A percentile compares a stretch with the other conserved stretches of the same genome.
Evolutionary conservation across 2,797 vertebrate species (phyloP).

Genomic region (Lithobates pipiens): DNA sequence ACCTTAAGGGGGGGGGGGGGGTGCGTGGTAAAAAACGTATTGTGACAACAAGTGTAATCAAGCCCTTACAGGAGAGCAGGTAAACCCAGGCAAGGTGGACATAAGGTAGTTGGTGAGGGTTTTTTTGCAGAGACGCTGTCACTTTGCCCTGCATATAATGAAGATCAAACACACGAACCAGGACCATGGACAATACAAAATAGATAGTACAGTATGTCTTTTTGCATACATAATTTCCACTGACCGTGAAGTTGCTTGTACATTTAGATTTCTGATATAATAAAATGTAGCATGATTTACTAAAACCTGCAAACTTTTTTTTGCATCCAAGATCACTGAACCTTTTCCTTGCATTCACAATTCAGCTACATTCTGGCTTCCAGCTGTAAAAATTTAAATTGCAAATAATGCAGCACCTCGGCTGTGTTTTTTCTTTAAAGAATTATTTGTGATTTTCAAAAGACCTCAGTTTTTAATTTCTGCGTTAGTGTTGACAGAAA

Average conservation of each 20-base stretch:
- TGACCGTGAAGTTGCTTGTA: too few relatives aligned
- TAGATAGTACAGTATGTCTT: not conserved
- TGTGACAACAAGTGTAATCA: too few relatives aligned
- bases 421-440: not conserved
- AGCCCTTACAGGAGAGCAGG: too few relatives aligned
- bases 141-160: too few relatives aligned
- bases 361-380: slow-evolving; percentile 32
- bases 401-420: slow-evolving; percentile 38
- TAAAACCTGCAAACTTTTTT: slow-evolving; percentile 12
- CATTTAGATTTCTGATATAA: not conserved
- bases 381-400: slow-evolving; percentile 47
- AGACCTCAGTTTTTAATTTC: not conserved
- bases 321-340: slow-evolving; percentile 14
- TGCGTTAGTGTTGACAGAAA: not conserved
- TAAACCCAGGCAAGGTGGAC: too few relatives aligned
- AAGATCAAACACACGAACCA: too few relatives aligned
- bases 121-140: too few relatives aligned
- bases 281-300: slow-evolving; percentile 12
- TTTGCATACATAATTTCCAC: slow-evolving; percentile 2
- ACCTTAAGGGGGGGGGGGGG: too few relatives aligned
- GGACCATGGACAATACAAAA: too few relatives aligned
- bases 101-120: too few relatives aligned
- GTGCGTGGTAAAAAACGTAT: too few relatives aligned
- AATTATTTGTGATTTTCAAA: not conserved
- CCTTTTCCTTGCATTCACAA: slow-evolving; percentile 11